Percentiles rank a stretch among this genome's conserved stretches.
Conservation (phyloP, 2,113 vertebrate genomes). For the Catharus fuscescens region DNA sequence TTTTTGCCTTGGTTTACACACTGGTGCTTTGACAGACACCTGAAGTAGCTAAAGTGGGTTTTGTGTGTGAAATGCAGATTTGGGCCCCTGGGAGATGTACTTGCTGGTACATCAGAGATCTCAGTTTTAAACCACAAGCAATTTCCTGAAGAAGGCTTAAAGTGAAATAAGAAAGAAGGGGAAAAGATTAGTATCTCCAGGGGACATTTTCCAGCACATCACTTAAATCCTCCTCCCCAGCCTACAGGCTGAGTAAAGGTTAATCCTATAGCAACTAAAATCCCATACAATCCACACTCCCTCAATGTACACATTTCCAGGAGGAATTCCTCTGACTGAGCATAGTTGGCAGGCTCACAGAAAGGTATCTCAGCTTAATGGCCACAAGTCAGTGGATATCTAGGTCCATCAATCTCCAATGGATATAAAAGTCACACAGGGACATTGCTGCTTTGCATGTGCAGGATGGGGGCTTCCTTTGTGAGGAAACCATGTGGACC, state of each 20-base stretch:
- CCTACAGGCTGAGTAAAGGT: conserved; percentile 21
- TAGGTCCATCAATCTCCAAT: not conserved
- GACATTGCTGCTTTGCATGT: not conserved
- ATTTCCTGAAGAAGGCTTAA: conserved; percentile 47
- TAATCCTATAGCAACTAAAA: conserved; percentile 38
- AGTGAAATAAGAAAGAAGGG: not conserved
- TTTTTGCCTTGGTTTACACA: not conserved
- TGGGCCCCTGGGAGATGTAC: not conserved
- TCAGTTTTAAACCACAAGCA: conserved; percentile 4
- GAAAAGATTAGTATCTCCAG: conserved; percentile 16
- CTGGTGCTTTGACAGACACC: not conserved
- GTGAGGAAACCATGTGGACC: not conserved
- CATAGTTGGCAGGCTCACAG: not conserved
- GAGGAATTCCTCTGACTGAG: conserved; percentile 36
- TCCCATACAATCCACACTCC: not conserved
- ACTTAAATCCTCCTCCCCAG: conserved; percentile 6
- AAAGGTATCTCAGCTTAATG: not conserved
- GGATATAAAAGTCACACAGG: not conserved
- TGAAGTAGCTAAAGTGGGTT: not conserved
- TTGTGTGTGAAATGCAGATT: not conserved
- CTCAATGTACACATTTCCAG: conserved; percentile 15
- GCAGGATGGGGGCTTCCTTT: not conserved
- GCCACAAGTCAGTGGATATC: not conserved
- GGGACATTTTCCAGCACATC: conserved; percentile 31
- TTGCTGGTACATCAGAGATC: conserved; percentile 5